Evolutionary conservation across 2,797 vertebrate species (phyloP).

Genomic region (Cercopithecus neglectus): DNA sequence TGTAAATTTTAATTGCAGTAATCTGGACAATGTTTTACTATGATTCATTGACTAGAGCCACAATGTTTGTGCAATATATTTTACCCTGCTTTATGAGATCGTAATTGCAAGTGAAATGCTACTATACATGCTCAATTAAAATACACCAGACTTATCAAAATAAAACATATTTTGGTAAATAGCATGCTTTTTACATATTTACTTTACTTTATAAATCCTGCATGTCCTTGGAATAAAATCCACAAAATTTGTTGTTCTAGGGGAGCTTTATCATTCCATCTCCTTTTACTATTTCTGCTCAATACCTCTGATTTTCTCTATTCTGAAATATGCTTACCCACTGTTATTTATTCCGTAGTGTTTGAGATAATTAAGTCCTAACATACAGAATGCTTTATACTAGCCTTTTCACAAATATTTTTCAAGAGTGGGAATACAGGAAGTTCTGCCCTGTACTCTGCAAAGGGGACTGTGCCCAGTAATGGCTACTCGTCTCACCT

Average conservation of each 20-base stretch:
- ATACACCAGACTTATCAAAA: constrained; percentile 48
- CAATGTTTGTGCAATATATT: constrained; percentile 64
- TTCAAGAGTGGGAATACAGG: not conserved
- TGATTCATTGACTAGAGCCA: constrained; percentile 59
- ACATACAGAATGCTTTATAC: not conserved
- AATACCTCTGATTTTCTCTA: not conserved
- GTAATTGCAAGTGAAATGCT: constrained; percentile 63
- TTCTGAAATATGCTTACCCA: not conserved
- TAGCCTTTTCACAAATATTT: not conserved
- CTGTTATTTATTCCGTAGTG: not conserved
- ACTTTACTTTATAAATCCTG: constrained; percentile 41
- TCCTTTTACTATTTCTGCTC: not conserved
- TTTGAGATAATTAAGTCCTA: not conserved
- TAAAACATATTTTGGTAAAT: constrained; percentile 28
- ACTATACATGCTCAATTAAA: constrained; percentile 57
- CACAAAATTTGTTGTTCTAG: not conserved
- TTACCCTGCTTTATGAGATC: constrained; percentile 64
- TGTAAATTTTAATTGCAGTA: constrained; percentile 75
- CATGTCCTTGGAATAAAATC: not conserved
- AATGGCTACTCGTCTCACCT: not conserved
- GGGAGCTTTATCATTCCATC: not conserved
- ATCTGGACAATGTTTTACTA: constrained; percentile 68
- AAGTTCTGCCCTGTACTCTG: not conserved
- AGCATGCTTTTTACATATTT: not conserved
- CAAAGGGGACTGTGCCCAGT: not conserved